Evolutionary conservation across 1,140 invertebrate genomes (phyloP), one percentile per base, ranked within the genome.

Genomic region (Spodoptera frugiperda): DNA sequence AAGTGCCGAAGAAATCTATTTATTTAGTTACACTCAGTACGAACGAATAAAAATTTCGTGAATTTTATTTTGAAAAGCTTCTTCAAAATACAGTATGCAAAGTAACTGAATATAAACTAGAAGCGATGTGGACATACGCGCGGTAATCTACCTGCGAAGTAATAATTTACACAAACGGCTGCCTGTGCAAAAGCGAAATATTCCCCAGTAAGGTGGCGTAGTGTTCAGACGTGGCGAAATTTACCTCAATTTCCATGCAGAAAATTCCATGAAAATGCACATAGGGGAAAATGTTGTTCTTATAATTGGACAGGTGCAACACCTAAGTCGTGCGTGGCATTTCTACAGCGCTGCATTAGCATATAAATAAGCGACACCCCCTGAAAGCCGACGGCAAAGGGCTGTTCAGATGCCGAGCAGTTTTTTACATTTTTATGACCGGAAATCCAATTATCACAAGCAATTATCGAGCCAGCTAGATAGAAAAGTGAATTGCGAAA

Each of bases 381-480:
- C 81, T 85, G 84, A 88, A 86, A 78, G 73, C 65, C 75, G 30
- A 30, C 51, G 83, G 78, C 74, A 84, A 87, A 90, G 83, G 87
- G 83, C 84, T 78, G 71, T 48, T 68, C 73, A 78, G 77, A 82
- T 77, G 81, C 78, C 82, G 48, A 54, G 77, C 81, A 79, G 80
- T 78, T 84, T 80, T 91, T 88, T 85, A 90, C 89, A 91, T 91
- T 91, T 91, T 91, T 91, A 91, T 89, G 83, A 89, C 78, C 84
- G 79, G 78, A 88, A 89, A 91, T 87, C 88, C 90, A 93, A 91
- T 91, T 93, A 93, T 91, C 84, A 87, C 86, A 73, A 81, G 84
- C 88, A 91, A 91, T 93, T 91, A 91, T 91, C 84, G 84, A 91
- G 87, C 89, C 90, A 88, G 87, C 86, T 84, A 84, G 84, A 91